These are phyloP conservation scores for Argentina silus DNA, from an alignment of 2,797 vertebrate species.

Conservation along the genomic window DNA sequence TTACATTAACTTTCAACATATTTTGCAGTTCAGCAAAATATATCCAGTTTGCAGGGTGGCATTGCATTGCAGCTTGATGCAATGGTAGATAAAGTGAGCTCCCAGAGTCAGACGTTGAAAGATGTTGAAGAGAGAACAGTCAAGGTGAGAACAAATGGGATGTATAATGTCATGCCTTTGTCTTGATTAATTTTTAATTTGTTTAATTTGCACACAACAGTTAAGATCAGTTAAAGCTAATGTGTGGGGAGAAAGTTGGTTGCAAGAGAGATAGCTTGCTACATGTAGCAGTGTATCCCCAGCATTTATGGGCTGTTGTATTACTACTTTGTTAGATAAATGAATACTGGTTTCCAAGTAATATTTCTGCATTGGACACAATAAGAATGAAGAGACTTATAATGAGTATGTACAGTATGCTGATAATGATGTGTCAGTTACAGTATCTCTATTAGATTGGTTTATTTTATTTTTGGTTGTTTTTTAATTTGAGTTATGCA, in stretches of 20 bases:
- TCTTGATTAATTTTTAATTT: neutral
- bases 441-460: neutral
- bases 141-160: slow-evolving; percentile 65
- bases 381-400: too few species aligned
- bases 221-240: neutral
- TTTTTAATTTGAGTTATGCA: too few species aligned
- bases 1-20: slow-evolving; percentile 1
- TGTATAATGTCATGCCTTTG: neutral
- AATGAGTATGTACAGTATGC: too few species aligned
- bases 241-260: neutral
- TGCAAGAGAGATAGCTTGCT: neutral
- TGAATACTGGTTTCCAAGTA: too few species aligned
- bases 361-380: too few species aligned
- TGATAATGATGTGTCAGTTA: too few species aligned
- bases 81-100: slow-evolving; percentile 60
- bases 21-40: slow-evolving; percentile 67
- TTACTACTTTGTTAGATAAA: too few species aligned
- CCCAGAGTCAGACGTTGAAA: slow-evolving; percentile 61
- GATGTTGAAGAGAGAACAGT: slow-evolving; percentile 63
- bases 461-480: slow-evolving; percentile 27
- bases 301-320: too few species aligned
- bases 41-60: slow-evolving; percentile 61
- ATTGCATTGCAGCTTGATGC: slow-evolving; percentile 68
- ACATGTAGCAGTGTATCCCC: too few species aligned
- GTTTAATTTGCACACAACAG: neutral